Percentiles rank a stretch among this genome's conserved stretches.
phyloP scores from a whole-genome alignment of 2,113 vertebrate genomes.

The Octodon degus region DNA sequence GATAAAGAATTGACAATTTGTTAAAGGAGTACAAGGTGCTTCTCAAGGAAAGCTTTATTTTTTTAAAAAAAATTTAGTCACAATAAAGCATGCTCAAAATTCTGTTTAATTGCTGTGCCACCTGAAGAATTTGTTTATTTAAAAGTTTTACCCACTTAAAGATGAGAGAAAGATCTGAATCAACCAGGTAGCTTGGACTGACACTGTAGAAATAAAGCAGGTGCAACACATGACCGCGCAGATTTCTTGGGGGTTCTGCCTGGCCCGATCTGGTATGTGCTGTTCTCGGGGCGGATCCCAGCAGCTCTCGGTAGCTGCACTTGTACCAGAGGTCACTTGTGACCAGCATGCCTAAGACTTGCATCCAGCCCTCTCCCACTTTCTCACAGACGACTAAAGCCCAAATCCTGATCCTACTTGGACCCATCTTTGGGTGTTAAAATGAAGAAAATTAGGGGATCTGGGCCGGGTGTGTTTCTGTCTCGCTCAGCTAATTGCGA shows the following conservation, averaged over 20 bases:
- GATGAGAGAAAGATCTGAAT: neutral
- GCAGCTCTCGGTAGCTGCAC: neutral
- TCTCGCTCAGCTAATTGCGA: constrained; percentile 60
- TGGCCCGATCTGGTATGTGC: neutral
- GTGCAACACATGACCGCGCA: neutral
- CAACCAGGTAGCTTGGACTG: neutral
- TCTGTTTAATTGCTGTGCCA: neutral
- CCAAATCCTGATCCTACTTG: constrained; percentile 57
- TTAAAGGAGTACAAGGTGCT: neutral
- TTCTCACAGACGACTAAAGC: constrained; percentile 57
- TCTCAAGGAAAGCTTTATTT: neutral
- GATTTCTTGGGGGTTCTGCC: neutral
- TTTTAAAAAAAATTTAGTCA: neutral
- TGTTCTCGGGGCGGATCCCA: neutral
- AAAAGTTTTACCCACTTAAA: neutral
- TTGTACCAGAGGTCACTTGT: neutral
- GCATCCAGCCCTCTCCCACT: neutral
- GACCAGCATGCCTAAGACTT: neutral
- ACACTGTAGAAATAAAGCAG: neutral
- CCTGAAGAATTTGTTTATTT: neutral
- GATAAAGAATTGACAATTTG: neutral
- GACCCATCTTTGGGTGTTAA: constrained; percentile 65
- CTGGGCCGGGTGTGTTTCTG: neutral
- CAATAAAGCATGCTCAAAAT: neutral
- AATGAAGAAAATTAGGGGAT: constrained; percentile 77